Conservation (phyloP, 2,888 invertebrate species). For the Pachliopta kotzebuea region DNA sequence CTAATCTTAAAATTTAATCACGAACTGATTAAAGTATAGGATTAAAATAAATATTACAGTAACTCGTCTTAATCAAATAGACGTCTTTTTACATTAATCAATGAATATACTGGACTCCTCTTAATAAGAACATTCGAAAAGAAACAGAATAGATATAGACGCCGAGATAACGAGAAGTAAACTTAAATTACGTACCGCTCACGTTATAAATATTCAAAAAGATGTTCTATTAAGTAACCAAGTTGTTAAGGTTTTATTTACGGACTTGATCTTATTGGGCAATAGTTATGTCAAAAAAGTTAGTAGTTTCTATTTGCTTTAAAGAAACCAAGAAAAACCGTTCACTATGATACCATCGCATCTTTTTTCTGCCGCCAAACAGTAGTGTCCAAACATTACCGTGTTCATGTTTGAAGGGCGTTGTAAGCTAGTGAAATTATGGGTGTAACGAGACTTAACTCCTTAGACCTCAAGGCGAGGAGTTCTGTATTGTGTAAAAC, state of each 20-base stretch:
- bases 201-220: conserved; percentile 76
- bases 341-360: no score
- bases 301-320: background rate
- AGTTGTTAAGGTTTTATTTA: background rate
- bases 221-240: conserved; percentile 35
- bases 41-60: background rate
- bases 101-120: conserved; percentile 42
- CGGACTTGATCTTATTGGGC: no score
- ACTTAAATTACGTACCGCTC: conserved; percentile 69
- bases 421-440: no score
- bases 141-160: conserved; percentile 57
- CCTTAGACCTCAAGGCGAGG: no score
- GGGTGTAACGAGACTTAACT: no score
- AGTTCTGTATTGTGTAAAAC: no score
- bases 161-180: conserved; percentile 68
- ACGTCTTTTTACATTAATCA: conserved; percentile 17
- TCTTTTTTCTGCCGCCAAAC: no score
- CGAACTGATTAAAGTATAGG: background rate
- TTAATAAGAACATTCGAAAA: conserved; percentile 43
- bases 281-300: background rate
- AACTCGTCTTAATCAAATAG: background rate
- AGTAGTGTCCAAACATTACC: no score
- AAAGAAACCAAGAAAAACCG: no score
- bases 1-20: background rate
- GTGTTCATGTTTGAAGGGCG: no score